Evolutionary conservation across 2,113 vertebrate species (phyloP).

Genomic region (Rhabdomys dilectus): DNA sequence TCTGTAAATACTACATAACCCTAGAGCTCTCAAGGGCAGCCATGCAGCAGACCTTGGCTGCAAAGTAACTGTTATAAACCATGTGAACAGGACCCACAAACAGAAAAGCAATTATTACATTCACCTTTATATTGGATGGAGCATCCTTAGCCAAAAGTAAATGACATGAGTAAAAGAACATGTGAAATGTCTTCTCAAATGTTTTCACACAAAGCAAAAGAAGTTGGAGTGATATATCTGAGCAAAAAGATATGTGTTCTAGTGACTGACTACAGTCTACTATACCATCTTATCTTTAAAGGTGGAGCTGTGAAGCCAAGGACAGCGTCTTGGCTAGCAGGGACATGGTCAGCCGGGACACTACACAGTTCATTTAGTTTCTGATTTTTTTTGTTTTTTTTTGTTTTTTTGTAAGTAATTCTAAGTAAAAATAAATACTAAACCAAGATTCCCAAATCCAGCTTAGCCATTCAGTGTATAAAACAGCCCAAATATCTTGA

Average conservation of each 20-base stretch:
- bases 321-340: not conserved
- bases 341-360: not conserved
- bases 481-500: not conserved
- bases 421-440: not conserved
- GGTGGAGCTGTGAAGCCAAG: not conserved
- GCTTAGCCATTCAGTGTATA: not conserved
- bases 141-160: not conserved
- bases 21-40: not conserved
- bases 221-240: not conserved
- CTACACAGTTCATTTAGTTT: not conserved
- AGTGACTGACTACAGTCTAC: not conserved
- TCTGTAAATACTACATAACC: not conserved
- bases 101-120: slow-evolving; percentile 2
- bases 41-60: not conserved
- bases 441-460: not conserved
- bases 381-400: not conserved
- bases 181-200: not conserved
- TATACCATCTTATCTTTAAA: not conserved
- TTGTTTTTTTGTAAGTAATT: not conserved
- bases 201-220: not conserved
- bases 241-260: not conserved
- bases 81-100: not conserved
- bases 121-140: not conserved
- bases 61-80: slow-evolving; percentile 54
- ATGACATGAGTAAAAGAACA: not conserved